Conservation (phyloP, 2,113 vertebrate genomes). For the Cyanoramphus novaezelandiae region DNA sequence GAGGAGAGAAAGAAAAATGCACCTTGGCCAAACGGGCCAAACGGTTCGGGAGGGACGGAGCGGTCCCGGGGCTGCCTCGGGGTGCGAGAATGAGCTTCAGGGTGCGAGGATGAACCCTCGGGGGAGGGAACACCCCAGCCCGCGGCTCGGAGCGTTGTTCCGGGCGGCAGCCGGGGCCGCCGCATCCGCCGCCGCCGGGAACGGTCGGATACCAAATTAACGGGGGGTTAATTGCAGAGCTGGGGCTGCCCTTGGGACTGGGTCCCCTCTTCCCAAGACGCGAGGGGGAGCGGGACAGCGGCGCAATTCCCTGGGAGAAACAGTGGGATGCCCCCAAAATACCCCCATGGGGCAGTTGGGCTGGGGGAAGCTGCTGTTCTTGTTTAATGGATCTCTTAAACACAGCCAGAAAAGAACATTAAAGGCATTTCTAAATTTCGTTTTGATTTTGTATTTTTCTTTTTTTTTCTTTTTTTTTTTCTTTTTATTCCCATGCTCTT, state of each 20-base stretch:
- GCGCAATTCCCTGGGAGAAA: not conserved
- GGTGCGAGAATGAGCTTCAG: not conserved
- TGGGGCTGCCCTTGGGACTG: not conserved
- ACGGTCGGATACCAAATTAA: not conserved
- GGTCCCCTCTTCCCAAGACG: not conserved
- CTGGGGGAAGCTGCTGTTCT: not conserved
- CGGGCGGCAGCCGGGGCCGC: not conserved
- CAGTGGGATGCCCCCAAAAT: not conserved
- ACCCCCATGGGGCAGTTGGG: not conserved
- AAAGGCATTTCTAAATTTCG: conserved; percentile 60
- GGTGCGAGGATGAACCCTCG: not conserved
- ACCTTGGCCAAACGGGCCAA: not conserved
- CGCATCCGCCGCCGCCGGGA: not conserved
- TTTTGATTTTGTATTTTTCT: not conserved
- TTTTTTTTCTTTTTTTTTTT: not conserved
- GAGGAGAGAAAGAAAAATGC: not conserved
- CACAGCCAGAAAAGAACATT: conserved; percentile 57
- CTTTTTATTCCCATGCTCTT: conserved; percentile 72
- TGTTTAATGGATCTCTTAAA: not conserved
- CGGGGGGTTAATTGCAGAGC: not conserved
- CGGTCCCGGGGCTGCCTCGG: not conserved
- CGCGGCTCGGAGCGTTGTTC: not conserved
- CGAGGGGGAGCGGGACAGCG: not conserved
- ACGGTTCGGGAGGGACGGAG: not conserved
- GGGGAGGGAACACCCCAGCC: rapidly evolving